Evolutionary conservation across 2,113 vertebrate genomes (phyloP), one percentile per base, ranked within the genome.

Genomic region (Progne subis): DNA sequence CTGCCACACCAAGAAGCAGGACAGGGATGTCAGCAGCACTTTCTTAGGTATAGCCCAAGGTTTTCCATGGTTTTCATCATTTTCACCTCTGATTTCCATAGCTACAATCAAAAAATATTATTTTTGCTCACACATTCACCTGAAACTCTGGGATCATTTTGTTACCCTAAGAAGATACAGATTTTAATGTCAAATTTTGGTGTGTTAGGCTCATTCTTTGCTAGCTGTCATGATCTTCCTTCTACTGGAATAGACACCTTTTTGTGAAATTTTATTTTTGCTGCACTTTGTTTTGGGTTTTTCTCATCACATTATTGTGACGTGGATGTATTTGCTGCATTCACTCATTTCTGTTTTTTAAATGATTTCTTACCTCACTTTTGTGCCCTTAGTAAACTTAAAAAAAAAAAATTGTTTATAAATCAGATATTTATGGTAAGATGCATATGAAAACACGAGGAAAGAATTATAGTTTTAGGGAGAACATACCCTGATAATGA

Each of bases 381-480:
- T 39, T 95, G 20, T 87, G 78, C 78, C 84, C 55, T 69, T 56
- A 72, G 57, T 92, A 87, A 91, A 89, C 81, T 72, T 80, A 0
- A 72, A 52, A 88, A 81, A 92, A 89, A 88, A 81, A 92, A 89
- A 25, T 44, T 84, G 83, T 95, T 97, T 95, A 61, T 91, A 68
- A 46, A 94, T 92, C 86, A 88, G 90, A 85, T 92, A 94, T 96
- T 93, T 95, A 95, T 94, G 91, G 89, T 82, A 89, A 94, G 67
- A 95, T 94, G 39, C 47, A 82, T 95, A 92, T 82, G 84, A 95
- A 92, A 95, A 92, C 95, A 96, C 28, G 0, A 95, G 93, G 95
- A 95, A 97, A 94, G 91, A 95, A 95, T 96, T 94, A 97, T n/a
- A 91, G 87, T 92, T 97, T 95, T 92, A 95, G 82, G 93, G 87